Conservation (phyloP, 2,113 vertebrate species). For the Dascyllus trimaculatus region DNA sequence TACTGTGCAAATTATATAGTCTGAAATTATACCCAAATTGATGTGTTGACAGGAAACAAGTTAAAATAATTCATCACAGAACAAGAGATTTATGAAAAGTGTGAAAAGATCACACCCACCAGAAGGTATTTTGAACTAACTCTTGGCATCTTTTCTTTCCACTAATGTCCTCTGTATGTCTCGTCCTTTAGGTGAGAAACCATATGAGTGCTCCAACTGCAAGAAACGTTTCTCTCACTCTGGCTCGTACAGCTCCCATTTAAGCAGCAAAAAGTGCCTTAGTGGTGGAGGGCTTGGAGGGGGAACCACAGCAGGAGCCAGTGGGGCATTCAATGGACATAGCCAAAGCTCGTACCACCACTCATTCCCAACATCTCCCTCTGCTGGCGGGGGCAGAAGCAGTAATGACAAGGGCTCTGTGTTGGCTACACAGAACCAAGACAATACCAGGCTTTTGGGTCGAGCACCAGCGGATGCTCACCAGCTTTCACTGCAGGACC, state of each 20-base stretch:
- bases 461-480: slow-evolving; percentile 55
- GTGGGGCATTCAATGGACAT: slow-evolving; percentile 73
- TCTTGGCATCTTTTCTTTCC: background rate
- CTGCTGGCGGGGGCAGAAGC: slow-evolving; percentile 69
- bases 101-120: slow-evolving; percentile 12
- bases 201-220: slow-evolving; percentile 88
- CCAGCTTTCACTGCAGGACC: slow-evolving; percentile 57
- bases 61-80: slow-evolving; percentile 23
- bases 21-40: slow-evolving; percentile 56
- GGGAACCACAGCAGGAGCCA: slow-evolving; percentile 46
- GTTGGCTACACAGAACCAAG: slow-evolving; percentile 53
- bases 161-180: slow-evolving; percentile 24
- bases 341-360: slow-evolving; percentile 69
- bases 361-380: slow-evolving; percentile 78
- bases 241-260: slow-evolving; percentile 89
- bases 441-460: slow-evolving; percentile 37
- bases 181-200: slow-evolving; percentile 85
- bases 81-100: slow-evolving; percentile 24
- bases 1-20: slow-evolving; percentile 44
- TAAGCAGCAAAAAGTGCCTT: slow-evolving; percentile 89
- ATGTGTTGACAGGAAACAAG: slow-evolving; percentile 39
- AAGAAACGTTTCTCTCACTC: slow-evolving; percentile 90
- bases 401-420: slow-evolving; percentile 69
- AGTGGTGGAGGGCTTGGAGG: slow-evolving; percentile 68
- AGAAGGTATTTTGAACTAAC: slow-evolving; percentile 31